Evolutionary conservation across 2,888 invertebrate species (phyloP), one percentile per base, ranked within the genome.

Genomic region (Parthenolecanium corni): DNA sequence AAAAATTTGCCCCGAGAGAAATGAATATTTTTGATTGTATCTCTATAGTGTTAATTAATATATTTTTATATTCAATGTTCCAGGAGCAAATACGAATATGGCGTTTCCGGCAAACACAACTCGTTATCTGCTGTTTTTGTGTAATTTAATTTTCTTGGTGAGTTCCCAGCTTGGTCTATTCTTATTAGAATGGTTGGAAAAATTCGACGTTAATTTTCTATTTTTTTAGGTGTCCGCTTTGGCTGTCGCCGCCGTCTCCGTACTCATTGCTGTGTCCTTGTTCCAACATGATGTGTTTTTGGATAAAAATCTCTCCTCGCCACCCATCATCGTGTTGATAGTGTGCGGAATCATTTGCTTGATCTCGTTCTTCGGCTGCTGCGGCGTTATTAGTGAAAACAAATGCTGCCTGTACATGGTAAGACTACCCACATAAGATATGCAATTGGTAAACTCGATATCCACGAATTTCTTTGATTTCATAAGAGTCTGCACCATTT

Each of bases 321-420:
- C 63, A 3, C 63, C 63, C n/a, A 25, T 63, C 6, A 38, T 63
- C 12, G 36, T 63, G 53, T 44, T 36, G 16, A 38, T 63, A 21
- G 46, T 46, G 24, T 52, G 63, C 12, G 47, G 9, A 12, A 23
- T 63, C 6, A 53, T 63, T 44, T 46, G 44, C 9, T 16, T 63
- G 31, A 38, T 47, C 20, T 44, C 53, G 4, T 46, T 63, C 5
- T 63, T 63, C 14, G 63, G 63, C n/a, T 63, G 63, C 18, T 63
- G 63, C 23, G 63, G 63, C 16, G 63, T 63, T n/a, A 63, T 63
- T n/a, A 44, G 44, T 23, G 63, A 63, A 31, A 63, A 46, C 23
- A 46, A 53, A 12, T 53, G 53, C 25, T 20, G 20, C 3, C n/a
- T 63, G 16, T 44, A 31, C 16, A 14, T 38, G 53, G 63, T 63